Evolutionary conservation across 2,113 vertebrate species (phyloP).

Genomic region (Typhlomys cinereus): DNA sequence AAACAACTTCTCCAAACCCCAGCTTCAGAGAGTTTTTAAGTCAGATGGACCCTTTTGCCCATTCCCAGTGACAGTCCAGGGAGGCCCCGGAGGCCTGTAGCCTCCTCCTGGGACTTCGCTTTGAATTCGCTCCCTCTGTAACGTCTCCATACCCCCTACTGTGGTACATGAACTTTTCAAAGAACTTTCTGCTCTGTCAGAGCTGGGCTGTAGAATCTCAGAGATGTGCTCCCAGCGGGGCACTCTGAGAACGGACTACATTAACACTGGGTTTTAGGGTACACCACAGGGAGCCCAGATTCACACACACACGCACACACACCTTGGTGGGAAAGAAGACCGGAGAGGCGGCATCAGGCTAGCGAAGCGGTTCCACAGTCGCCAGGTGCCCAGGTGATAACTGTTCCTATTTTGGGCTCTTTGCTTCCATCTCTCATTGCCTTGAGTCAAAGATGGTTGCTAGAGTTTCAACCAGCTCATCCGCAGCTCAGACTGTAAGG

Average conservation of each 20-base stretch:
- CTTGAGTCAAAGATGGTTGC: background rate
- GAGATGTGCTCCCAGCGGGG: background rate
- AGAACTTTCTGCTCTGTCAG: background rate
- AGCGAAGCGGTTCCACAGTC: background rate
- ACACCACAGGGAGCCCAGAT: background rate
- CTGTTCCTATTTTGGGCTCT: background rate
- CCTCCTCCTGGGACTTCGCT: background rate
- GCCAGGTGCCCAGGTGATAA: background rate
- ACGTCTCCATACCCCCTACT: background rate
- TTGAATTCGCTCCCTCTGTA: background rate
- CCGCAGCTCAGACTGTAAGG: background rate
- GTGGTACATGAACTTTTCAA: constrained; percentile 7
- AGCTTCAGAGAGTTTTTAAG: background rate
- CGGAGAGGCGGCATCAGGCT: background rate
- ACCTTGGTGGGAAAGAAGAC: background rate
- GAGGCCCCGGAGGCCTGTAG: background rate
- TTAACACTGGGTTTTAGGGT: background rate
- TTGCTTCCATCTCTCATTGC: background rate
- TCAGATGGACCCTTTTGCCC: background rate
- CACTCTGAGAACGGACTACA: background rate
- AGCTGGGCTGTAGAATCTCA: background rate
- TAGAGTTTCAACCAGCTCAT: background rate
- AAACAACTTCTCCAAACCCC: background rate
- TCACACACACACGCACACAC: background rate
- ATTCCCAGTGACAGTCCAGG: background rate